Evolutionary conservation across 2,888 invertebrate species (phyloP), one percentile per base, ranked within the genome.

Genomic region (Ornithoptera priamus): DNA sequence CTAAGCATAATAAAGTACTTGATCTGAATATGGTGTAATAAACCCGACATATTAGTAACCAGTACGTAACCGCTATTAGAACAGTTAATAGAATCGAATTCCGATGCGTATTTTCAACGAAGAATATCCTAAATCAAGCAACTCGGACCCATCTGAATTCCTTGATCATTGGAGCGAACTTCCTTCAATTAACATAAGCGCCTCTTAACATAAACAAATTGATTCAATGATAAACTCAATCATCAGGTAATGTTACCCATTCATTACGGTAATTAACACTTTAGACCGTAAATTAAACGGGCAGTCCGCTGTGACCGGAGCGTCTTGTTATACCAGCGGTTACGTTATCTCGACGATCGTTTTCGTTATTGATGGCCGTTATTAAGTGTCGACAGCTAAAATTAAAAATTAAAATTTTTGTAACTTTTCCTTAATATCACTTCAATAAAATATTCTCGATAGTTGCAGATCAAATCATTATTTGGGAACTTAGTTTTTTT

Each of bases 211-310:
- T 83, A 85, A 84, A 88, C 86, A 87, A 85, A 87, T 82, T 80
- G 87, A 86, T 86, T 79, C 75, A 68, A 70, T 77, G 87, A 86
- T 87, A 85, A 84, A 75, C 42, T 72, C 76, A 72, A 84, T 85
- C 82, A 77, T 79, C 80, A 79, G 80, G 80, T 84, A 82, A 82
- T 83, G 81, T 81, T 81, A 77, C 78, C 85, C 85, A 88, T 89
- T 84, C 88, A 86, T 88, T 86, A 83, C 82, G 79, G 82, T 71
- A 89, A 90, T 90, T 88, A 90, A 88, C 90, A 89, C 89, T 83
- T 85, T 77, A 73, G 71, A 72, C 84, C 81, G 86, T 90, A 89
- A 89, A 90, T 90, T 88, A 85, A 73, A 72, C 72, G 76, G 56
- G 76, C 82, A 78, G 77, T 77, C 76, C 77, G 75, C 81, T 84